Conservation (phyloP, 2,888 invertebrate species). For the Melipona beecheii region DNA sequence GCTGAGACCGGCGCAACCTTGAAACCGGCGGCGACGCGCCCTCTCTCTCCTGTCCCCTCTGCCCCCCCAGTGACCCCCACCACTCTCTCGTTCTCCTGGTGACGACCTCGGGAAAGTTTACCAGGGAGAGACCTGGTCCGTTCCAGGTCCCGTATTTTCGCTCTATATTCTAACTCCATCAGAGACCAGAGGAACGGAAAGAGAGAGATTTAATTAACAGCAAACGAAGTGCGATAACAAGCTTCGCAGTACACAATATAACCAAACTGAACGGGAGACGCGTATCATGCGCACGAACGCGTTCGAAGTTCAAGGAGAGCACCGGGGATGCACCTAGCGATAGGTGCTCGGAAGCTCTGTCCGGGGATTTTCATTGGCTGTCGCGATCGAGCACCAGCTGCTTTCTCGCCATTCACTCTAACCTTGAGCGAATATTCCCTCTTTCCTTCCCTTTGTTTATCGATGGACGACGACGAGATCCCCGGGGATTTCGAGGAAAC, state of each 20-base stretch:
- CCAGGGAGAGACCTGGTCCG: neutral
- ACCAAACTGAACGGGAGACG: constrained; percentile 33
- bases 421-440: too few species aligned
- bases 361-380: neutral
- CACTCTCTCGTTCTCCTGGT: too few species aligned
- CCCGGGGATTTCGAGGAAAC: too few species aligned
- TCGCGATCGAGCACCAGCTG: neutral
- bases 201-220: constrained; percentile 62
- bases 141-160: constrained; percentile 17
- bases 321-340: neutral
- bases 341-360: neutral
- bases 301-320: constrained; percentile 64
- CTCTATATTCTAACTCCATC: constrained; percentile 31
- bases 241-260: constrained; percentile 48
- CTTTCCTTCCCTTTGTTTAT: too few species aligned
- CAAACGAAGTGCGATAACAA: constrained; percentile 57
- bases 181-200: neutral
- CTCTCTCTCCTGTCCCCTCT: too few species aligned
- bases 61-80: too few species aligned
- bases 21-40: too few species aligned
- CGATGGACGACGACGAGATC: too few species aligned
- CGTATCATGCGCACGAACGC: constrained; percentile 4
- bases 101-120: constrained; percentile 47
- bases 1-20: neutral
- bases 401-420: too few species aligned